phyloP scores from a whole-genome alignment of 2,113 vertebrate genomes.

The Garra rufa region DNA sequence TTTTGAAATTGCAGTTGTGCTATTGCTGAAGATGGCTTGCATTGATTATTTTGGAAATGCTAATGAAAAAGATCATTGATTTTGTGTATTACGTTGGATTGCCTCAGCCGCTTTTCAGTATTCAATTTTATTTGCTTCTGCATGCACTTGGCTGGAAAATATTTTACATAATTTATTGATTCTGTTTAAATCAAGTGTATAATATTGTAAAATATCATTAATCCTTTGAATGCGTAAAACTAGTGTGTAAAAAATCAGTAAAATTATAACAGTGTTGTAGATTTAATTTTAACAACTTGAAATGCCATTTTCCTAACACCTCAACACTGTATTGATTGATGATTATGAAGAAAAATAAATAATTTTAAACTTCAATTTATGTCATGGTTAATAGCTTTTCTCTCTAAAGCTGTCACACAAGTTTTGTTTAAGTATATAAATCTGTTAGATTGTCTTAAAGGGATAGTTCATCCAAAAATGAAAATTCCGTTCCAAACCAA shows the following conservation, averaged over 20 bases:
- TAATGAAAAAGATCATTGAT: background rate
- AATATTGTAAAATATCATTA: conserved; percentile 2
- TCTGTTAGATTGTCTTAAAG: background rate
- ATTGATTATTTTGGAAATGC: conserved; percentile 1
- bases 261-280: background rate
- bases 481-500: too few species aligned
- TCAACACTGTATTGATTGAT: background rate
- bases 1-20: conserved; percentile 1
- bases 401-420: background rate
- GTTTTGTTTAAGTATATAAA: background rate
- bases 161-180: conserved; percentile 24
- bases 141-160: background rate
- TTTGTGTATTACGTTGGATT: background rate
- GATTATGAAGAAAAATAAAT: conserved; percentile 24
- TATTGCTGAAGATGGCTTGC: background rate
- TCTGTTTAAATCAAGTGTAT: background rate
- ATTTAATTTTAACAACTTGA: conserved; percentile 6
- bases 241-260: background rate
- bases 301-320: background rate
- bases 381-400: background rate
- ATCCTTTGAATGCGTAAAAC: background rate
- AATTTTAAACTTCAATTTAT: background rate
- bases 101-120: background rate
- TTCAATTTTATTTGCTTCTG: background rate
- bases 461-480: too few species aligned